These are phyloP conservation scores for Siphamia tubifer DNA, from an alignment of 2,113 vertebrate genomes.

Conservation along the genomic window DNA sequence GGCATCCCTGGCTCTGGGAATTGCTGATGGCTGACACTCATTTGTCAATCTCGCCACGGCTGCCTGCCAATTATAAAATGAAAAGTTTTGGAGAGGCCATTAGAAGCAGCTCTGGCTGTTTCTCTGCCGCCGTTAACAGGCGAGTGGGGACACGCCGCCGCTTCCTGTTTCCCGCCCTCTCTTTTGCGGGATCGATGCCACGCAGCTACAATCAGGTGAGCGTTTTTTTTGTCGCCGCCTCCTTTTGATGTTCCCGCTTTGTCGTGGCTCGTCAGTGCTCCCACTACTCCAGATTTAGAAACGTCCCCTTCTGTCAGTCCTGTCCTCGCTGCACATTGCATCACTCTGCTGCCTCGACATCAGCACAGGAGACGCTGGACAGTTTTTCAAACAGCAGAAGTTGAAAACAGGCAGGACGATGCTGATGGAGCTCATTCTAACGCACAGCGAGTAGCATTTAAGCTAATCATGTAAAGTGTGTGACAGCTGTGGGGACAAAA, in stretches of 20 bases:
- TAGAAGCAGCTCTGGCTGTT: conserved; percentile 67
- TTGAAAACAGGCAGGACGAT: not conserved
- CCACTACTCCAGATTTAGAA: conserved; percentile 36
- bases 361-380: conserved; percentile 11
- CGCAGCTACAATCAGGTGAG: conserved; percentile 37
- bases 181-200: not conserved
- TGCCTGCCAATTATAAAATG: conserved; percentile 79
- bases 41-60: conserved; percentile 76
- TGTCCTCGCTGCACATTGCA: conserved; percentile 17
- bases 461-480: not conserved
- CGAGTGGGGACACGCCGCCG: conserved; percentile 37
- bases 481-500: not conserved
- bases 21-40: conserved; percentile 78
- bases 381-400: not conserved
- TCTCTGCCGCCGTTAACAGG: conserved; percentile 57
- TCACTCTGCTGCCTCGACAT: not conserved
- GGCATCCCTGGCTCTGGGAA: conserved; percentile 66
- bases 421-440: conserved; percentile 28
- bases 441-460: not conserved
- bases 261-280: conserved; percentile 25
- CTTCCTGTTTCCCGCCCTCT: conserved; percentile 20
- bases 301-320: not conserved
- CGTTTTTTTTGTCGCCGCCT: not conserved
- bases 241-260: conserved; percentile 43
- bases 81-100: conserved; percentile 78